Evolutionary conservation across 2,888 invertebrate species (phyloP), one percentile per base, ranked within the genome.

Genomic region (Diploptera punctata): DNA sequence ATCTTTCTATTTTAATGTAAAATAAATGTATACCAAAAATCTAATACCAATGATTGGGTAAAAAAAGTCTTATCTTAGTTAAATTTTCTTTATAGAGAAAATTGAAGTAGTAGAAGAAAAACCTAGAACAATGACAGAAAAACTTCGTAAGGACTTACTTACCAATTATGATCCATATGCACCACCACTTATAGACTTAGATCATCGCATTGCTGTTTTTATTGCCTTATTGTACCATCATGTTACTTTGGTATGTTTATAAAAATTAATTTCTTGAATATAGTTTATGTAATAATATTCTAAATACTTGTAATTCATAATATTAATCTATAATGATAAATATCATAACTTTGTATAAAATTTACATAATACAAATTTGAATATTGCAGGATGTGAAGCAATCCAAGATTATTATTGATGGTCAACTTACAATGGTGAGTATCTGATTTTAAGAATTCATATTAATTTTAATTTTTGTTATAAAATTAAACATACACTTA

Each of bases 61-160:
- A n/a, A n/a, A n/a, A n/a, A n/a, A n/a, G 33, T 33, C 33, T 33
- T 33, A 33, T 7, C 33, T 33, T 69, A 52, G n/a, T n/a, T n/a
- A n/a, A n/a, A n/a, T n/a, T n/a, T n/a, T n/a, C n/a, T 29, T 60
- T 4, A 24, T 24, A 68, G 68, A 68, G 29, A 29, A 44, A 47
- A 26, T 47, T 4, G 44, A 65, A 3, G 7, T 47, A 16, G 65
- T 65, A 16, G 65, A 65, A 44, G 26, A 60, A 5, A 61, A 47
- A 16, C 62, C 61, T n/a, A 19, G 31, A 1, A 81, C 82, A 16
- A 76, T 88, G 43, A 85, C 88, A 0, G 87, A 90, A 68, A 83
- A 82, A 69, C 81, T 91, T 24, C 82, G 87, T 72, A 81, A 81
- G n/a, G 82, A 85, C 18, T 76, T 89, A n/a, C 79, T 89, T 1